These are phyloP conservation scores for Andricus curvator DNA, from an alignment of 2,888 invertebrate species.

Conservation along the genomic window DNA sequence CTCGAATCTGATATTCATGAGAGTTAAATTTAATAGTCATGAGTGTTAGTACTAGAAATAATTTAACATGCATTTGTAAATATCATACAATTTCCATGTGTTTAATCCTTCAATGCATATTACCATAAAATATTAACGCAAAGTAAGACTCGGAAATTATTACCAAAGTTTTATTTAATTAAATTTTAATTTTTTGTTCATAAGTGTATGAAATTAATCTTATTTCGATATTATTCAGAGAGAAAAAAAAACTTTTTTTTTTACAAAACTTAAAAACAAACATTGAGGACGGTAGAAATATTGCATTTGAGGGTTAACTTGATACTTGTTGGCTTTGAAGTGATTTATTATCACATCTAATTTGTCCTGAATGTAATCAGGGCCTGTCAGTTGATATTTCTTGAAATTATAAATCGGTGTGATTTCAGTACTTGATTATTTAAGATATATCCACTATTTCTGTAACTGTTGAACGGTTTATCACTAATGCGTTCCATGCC, in stretches of 20 bases:
- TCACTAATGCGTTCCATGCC: background rate
- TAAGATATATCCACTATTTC: background rate
- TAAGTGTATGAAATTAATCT: background rate
- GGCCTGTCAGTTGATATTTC: background rate
- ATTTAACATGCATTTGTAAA: background rate
- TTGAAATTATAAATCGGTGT: background rate
- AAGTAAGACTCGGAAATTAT: no score
- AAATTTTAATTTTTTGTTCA: background rate
- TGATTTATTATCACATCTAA: background rate
- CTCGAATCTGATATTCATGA: background rate
- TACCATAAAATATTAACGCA: background rate
- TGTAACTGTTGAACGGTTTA: background rate
- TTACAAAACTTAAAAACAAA: background rate
- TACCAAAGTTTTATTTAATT: background rate
- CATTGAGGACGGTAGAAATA: background rate
- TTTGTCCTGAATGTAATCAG: background rate
- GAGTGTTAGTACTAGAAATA: background rate
- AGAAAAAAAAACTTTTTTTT: background rate
- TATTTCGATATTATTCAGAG: background rate
- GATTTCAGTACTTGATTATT: background rate
- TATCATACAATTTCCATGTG: background rate
- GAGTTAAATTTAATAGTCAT: background rate
- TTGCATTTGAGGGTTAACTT: background rate
- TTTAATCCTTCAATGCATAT: background rate
- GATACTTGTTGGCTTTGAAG: background rate